phyloP scores from a whole-genome alignment of 2,797 vertebrate genomes.

The Presbytis comata region DNA sequence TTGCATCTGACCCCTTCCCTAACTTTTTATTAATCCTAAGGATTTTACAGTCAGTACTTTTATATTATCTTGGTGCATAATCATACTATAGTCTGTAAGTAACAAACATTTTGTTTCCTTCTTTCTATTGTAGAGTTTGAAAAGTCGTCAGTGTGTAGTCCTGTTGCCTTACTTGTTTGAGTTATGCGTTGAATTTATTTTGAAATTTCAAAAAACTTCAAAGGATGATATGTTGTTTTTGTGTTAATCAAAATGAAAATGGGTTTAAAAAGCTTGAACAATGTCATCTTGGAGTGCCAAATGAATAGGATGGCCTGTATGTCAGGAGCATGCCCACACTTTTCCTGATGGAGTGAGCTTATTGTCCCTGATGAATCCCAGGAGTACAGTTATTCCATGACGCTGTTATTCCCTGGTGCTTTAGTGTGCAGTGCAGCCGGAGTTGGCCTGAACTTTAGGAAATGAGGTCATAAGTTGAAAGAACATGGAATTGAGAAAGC shows the following conservation, averaged over 20 bases:
- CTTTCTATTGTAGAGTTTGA: background rate
- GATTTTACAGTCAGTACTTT: background rate
- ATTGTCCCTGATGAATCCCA: background rate
- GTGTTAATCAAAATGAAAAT: background rate
- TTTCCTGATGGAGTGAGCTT: background rate
- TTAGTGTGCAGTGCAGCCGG: background rate
- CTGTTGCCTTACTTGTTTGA: background rate
- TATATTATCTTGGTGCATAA: background rate
- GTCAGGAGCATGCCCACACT: background rate
- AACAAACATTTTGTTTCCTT: background rate
- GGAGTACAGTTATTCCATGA: fast-evolving
- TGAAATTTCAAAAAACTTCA: background rate
- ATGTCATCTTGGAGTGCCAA: background rate
- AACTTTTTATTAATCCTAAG: background rate
- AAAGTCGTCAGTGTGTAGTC: background rate
- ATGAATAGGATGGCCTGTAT: background rate
- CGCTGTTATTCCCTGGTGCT: background rate
- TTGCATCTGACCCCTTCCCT: background rate
- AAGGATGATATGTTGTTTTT: background rate
- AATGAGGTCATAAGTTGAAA: background rate
- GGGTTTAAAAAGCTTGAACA: background rate
- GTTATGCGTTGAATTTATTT: background rate
- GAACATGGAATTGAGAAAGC: background rate
- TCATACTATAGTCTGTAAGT: background rate
- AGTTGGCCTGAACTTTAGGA: background rate